Conservation (phyloP, 2,888 invertebrate species). For the Chymomyza amoena region DNA sequence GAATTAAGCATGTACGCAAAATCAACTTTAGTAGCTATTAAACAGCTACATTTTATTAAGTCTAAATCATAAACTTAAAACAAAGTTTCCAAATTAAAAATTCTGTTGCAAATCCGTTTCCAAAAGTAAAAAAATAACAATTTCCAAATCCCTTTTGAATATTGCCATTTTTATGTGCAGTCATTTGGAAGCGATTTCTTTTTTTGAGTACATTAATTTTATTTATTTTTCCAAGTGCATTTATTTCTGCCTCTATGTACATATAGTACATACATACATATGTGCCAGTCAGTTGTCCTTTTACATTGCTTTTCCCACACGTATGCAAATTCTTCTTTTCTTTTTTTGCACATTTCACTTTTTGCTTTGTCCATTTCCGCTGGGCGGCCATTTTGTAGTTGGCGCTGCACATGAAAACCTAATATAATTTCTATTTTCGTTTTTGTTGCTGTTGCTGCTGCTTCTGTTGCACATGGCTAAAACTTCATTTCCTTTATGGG, state of each 20-base stretch:
- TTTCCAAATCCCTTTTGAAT: not conserved
- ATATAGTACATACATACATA: no score
- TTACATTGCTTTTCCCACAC: not conserved
- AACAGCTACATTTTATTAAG: no score
- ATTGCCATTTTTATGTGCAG: not conserved
- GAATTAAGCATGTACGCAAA: no score
- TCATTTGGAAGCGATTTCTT: no score
- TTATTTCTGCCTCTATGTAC: slow-evolving; percentile 15
- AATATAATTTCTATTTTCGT: slow-evolving; percentile 62
- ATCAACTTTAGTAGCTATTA: no score
- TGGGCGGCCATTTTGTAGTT: slow-evolving; percentile 4
- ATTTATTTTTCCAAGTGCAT: not conserved
- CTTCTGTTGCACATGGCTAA: slow-evolving; percentile 16
- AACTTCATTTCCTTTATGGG: slow-evolving; percentile 56
- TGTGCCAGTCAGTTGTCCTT: slow-evolving; percentile 21
- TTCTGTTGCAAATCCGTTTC: no score
- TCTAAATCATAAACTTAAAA: no score
- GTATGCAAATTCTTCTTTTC: not conserved
- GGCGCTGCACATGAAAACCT: slow-evolving; percentile 15
- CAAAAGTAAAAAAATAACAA: no score
- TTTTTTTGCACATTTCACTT: not conserved
- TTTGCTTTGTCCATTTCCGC: slow-evolving; percentile 52
- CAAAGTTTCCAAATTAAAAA: no score
- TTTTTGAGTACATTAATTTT: no score
- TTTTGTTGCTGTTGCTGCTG: not conserved